A percentile compares a stretch with the other conserved stretches of the same genome.
These are phyloP conservation scores for Tangara arthus DNA, from an alignment of 2,797 vertebrate genomes.

Conservation along the genomic window DNA sequence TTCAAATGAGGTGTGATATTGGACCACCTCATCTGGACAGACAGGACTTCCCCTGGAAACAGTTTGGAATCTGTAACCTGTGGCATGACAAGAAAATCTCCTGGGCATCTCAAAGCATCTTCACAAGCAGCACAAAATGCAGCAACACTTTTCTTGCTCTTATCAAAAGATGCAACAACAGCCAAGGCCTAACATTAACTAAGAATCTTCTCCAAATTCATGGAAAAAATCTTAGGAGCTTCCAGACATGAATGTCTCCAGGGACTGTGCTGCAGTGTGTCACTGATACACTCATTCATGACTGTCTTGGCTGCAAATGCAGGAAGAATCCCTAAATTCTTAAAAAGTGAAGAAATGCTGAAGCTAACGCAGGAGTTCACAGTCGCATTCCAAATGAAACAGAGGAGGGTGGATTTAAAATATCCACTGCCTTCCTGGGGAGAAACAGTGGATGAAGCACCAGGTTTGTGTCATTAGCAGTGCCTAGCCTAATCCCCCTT, in stretches of 20 bases:
- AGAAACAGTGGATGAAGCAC: not conserved
- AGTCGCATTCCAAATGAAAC: accelerated
- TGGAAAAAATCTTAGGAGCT: not conserved
- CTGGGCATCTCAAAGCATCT: not conserved
- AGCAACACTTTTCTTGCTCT: not conserved
- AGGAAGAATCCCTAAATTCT: not conserved
- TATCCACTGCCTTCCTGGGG: not conserved
- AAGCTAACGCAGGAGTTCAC: not conserved
- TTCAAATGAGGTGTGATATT: not conserved
- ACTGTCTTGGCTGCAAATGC: not conserved
- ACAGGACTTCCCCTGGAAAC: not conserved
- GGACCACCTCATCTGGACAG: not conserved
- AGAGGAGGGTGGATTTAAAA: not conserved
- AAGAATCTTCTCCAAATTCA: not conserved
- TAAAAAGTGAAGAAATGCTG: not conserved
- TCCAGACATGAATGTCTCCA: not conserved
- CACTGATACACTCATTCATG: not conserved
- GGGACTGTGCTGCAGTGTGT: not conserved
- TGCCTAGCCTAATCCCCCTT: not conserved
- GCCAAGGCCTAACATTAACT: not conserved
- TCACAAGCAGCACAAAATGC: not conserved
- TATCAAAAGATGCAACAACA: not conserved
- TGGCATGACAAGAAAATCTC: not conserved
- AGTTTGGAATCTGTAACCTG: not conserved
- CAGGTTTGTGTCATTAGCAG: not conserved